These are phyloP conservation scores for Diplodus sargus DNA, from an alignment of 2,797 vertebrate species.

Conservation along the genomic window DNA sequence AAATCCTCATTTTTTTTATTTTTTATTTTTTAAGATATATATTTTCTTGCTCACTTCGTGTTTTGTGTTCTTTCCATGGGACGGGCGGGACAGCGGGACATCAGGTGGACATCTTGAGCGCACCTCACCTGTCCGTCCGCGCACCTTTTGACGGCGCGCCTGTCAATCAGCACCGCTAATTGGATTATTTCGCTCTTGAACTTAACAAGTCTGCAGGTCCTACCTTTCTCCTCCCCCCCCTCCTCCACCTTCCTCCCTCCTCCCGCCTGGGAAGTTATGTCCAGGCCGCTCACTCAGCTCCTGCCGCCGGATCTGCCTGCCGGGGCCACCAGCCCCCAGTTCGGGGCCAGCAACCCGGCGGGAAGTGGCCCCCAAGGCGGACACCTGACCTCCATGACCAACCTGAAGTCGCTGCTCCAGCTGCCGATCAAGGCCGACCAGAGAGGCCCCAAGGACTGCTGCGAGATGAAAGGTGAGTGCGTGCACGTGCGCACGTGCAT, in stretches of 20 bases:
- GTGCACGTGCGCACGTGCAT: constrained; percentile 4
- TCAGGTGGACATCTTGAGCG: constrained; percentile 60
- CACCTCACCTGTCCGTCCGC: constrained; percentile 56
- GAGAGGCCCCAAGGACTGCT: constrained; percentile 87
- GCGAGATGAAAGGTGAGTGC: constrained; percentile 86
- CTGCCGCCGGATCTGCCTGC: constrained; percentile 84
- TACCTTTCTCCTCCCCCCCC: not conserved
- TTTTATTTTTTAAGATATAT: too few relatives aligned
- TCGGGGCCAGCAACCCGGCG: constrained; percentile 78
- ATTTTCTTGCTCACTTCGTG: not conserved
- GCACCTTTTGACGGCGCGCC: constrained; percentile 63
- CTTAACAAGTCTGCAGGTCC: constrained; percentile 54
- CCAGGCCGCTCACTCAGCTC: constrained; percentile 85
- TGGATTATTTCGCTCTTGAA: constrained; percentile 75
- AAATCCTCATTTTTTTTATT: constrained; percentile 16
- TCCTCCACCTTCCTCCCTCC: constrained; percentile 2
- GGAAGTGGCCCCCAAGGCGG: constrained; percentile 80
- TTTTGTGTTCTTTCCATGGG: constrained; percentile 43
- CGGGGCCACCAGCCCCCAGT: constrained; percentile 85
- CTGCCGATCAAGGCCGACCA: constrained; percentile 91
- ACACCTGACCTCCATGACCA: constrained; percentile 89
- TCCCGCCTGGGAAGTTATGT: constrained; percentile 78
- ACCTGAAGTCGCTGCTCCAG: constrained; percentile 91
- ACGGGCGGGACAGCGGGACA: constrained; percentile 21
- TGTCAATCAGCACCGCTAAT: constrained; percentile 60